Conservation (phyloP, 2,113 vertebrate species). For the Psephotus haematonotus region DNA sequence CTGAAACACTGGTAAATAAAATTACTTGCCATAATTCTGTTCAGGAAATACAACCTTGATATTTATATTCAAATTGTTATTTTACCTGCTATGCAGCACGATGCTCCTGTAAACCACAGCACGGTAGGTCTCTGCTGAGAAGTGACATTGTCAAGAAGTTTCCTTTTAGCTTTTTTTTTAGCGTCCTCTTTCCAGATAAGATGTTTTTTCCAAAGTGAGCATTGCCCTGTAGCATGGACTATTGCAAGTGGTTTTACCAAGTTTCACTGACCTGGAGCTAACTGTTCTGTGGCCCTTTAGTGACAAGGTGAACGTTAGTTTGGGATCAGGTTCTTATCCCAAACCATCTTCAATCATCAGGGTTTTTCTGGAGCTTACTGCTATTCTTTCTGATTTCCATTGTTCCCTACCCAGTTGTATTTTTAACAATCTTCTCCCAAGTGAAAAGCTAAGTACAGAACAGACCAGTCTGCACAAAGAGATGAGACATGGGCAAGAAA, state of each 20-base stretch:
- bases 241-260: not conserved
- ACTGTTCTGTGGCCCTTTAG: not conserved
- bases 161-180: not conserved
- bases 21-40: not conserved
- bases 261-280: not conserved
- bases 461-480: not conserved
- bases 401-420: not conserved
- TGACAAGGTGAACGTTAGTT: not conserved
- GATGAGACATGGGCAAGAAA: not conserved
- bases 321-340: not conserved
- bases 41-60: not conserved
- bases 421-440: not conserved
- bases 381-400: not conserved
- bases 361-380: not conserved
- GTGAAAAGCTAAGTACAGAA: not conserved
- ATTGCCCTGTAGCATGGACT: not conserved
- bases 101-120: not conserved
- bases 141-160: not conserved
- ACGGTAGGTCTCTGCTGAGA: not conserved
- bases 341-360: not conserved
- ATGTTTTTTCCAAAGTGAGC: not conserved
- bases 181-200: not conserved
- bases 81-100: not conserved
- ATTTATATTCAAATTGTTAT: not conserved
- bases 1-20: not conserved